Evolutionary conservation across 2,888 invertebrate genomes (phyloP), one percentile per base, ranked within the genome.

Genomic region (Eurytoma californica): DNA sequence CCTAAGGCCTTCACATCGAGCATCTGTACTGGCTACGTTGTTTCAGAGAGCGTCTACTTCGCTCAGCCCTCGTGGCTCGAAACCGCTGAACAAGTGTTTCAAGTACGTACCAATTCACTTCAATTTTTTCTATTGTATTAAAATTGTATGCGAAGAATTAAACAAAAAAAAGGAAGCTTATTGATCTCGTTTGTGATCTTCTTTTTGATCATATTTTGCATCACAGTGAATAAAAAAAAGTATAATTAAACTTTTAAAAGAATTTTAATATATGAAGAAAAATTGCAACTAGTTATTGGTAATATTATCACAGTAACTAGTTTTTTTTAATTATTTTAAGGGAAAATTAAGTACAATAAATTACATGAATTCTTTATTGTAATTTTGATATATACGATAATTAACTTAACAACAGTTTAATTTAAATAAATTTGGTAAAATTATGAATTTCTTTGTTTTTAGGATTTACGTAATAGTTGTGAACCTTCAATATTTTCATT

Each of bases 21-120:
- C 60, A 93, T 98, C 80, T 95, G 95, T 82, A 96, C 97, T 0
- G 98, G 98, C 0, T 97, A 96, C 87, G 94, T 95, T 0, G 94
- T 97, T 0, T 96, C 97, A 0, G 98, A 98, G 88, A 97, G 97
- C 86, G 97, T 97, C 0, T 98, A 97, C 88, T 98, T 97, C 86
- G 97, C 97, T 0, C 94, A 95, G 9, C 92, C 93, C 1, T 92
- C 93, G 0, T 98, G 97, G 97, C 91, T 98, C 0, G 92, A 93
- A 69, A 92, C 93, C 3, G 95, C 96, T 0, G 92, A 94, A 83
- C 91, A 93, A 85, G 94, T 95, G 28, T 96, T 97, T 86, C 92
- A 94, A 90, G 96, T 95, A 87, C 86, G 87, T 82, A 63, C 55
- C 30, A 72, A 61, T 28, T 67, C 3, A 65, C 47, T 30, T 76